These are phyloP conservation scores for Nesidiocoris tenuis DNA, from an alignment of 2,888 invertebrate species.

Conservation along the genomic window DNA sequence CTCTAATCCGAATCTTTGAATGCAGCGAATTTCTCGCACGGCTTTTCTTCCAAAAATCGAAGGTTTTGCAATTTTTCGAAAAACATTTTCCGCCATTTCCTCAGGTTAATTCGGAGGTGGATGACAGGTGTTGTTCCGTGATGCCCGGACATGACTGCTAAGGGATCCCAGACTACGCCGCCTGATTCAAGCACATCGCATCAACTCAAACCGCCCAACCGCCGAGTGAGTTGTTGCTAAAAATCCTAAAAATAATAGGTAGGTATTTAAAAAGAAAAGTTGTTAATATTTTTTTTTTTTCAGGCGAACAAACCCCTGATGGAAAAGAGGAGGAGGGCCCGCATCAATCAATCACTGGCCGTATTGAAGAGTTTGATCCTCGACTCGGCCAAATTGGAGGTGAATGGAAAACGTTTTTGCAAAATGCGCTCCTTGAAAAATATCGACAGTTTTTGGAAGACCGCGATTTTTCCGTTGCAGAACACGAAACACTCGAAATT, in stretches of 20 bases:
- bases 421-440: no score
- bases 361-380: constrained; percentile 70
- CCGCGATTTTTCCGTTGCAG: constrained; percentile 55
- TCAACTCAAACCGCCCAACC: constrained; percentile 35
- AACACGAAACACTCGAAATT: constrained; percentile 76
- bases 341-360: constrained; percentile 73
- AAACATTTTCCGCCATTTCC: no score
- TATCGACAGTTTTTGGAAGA: no score
- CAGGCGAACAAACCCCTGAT: constrained; percentile 76
- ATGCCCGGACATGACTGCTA: constrained; percentile 43
- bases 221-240: constrained; percentile 33
- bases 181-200: constrained; percentile 39
- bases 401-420: constrained; percentile 1
- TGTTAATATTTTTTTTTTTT: no score
- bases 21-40: no score
- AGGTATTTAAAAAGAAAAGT: no score
- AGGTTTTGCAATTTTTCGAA: no score
- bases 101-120: not conserved
- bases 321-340: constrained; percentile 72
- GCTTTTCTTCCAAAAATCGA: no score
- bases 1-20: no score
- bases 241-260: no score
- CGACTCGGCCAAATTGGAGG: constrained; percentile 61
- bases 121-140: constrained; percentile 17
- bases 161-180: constrained; percentile 40